Evolutionary conservation across 2,888 invertebrate species (phyloP), one percentile per base, ranked within the genome.

Genomic region (Drosophila leonis): DNA sequence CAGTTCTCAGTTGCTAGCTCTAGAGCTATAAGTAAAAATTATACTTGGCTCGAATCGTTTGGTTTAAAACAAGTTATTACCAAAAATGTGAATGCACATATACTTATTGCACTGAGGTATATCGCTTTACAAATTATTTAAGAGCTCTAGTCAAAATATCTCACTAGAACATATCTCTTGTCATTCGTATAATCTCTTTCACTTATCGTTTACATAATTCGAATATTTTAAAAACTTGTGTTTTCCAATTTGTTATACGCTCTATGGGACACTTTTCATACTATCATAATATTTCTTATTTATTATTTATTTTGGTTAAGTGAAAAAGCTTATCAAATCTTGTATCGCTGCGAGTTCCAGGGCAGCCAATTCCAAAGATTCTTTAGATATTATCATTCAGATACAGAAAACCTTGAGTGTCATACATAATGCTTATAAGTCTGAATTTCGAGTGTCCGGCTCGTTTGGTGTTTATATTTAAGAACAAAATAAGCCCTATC

Each of bases 401-500:
- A 31, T 46, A 54, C 12, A 6, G 6, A 13, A 49, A 67, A 44
- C 69, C 46, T 35, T 29, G 54, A 68, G 65, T 68, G 65, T 52
- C 35, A 20, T 51, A 37, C 44, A 35, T 49, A 49, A 41, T 48
- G 18, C 61, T 41, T 33, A 44, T 54, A 35, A 49, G 57, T 31
- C 29, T 9, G 20, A 10, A 7, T 60, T 48, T 68, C 52, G 65
- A 69, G 76, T 72, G 63, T 48, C 44, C 42, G 31, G 48, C 46
- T 44, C 48, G 67, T 55, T 52, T 15, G 39, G 56, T 56, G 35
- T 69, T 52, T 59, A 18, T 15, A 9, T 35, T 20, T 10, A 31
- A 69, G 35, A 27, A 46, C 46, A 42, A 15, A 65, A 65, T 60
- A 60, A 57, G 48, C 51, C 42, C 31, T 74, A 71, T 64, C 80